These are phyloP conservation scores for Armadillidium nasatum DNA, from an alignment of 1,140 invertebrate species.

Conservation along the genomic window DNA sequence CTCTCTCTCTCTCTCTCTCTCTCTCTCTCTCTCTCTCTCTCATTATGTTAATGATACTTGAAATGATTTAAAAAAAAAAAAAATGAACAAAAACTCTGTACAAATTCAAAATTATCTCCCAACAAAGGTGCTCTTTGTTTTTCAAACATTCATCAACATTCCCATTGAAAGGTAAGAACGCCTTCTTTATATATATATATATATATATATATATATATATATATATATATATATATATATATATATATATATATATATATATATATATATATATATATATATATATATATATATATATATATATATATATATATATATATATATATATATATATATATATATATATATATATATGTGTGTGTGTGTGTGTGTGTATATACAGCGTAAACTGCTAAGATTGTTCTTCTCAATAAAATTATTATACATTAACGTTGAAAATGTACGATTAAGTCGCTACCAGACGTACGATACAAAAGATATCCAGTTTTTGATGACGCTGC, in stretches of 20 bases:
- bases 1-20: not conserved
- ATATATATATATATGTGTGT: not conserved
- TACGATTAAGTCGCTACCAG: no score
- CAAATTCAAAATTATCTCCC: not conserved
- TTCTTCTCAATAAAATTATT: no score
- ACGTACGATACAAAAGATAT: no score
- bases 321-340: not conserved
- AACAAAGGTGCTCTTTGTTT: no score
- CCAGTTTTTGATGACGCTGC: no score
- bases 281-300: slow-evolving; percentile 6
- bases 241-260: slow-evolving; percentile 11
- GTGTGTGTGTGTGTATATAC: not conserved
- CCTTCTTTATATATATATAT: no score
- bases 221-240: slow-evolving; percentile 9
- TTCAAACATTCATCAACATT: no score
- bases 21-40: not conserved
- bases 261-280: not conserved
- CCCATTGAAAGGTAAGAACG: no score
- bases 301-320: slow-evolving; percentile 8
- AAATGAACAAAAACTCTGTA: not conserved
- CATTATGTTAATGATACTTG: not conserved
- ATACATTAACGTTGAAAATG: no score
- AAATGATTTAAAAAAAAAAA: not conserved
- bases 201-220: not conserved
- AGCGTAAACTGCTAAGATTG: no score